Conservation (phyloP, 2,888 invertebrate genomes). For the Heliconius cydno region DNA sequence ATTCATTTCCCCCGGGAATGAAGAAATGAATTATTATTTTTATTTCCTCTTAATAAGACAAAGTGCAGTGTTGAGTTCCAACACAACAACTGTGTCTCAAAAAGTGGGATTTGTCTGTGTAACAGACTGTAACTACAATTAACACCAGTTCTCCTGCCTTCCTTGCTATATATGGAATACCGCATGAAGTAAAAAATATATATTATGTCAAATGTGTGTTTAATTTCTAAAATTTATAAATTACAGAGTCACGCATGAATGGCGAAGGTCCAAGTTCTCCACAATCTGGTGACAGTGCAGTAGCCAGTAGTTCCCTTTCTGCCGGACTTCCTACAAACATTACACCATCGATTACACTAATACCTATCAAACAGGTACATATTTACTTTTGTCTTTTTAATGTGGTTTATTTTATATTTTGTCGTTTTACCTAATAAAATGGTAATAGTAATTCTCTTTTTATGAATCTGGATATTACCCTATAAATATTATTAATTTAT, state of each 20-base stretch:
- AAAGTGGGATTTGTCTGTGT: too few relatives aligned
- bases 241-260: conserved; percentile 83
- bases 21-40: too few relatives aligned
- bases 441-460: neutral
- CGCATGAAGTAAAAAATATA: neutral
- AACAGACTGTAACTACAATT: too few relatives aligned
- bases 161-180: neutral
- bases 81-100: too few relatives aligned
- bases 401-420: neutral
- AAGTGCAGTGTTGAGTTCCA: too few relatives aligned
- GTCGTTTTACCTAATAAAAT: neutral
- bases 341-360: conserved; percentile 92
- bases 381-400: conserved; percentile 40
- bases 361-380: conserved; percentile 90
- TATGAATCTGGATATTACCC: too few relatives aligned
- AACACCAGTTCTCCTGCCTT: too few relatives aligned
- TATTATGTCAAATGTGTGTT: neutral
- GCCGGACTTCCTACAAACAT: conserved; percentile 84
- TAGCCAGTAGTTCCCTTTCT: conserved; percentile 88
- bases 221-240: neutral
- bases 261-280: conserved; percentile 89
- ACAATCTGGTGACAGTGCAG: conserved; percentile 91
- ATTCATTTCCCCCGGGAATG: too few relatives aligned
- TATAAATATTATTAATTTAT: too few relatives aligned
- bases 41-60: too few relatives aligned